Base-by-base conservation (phyloP, 1,140 invertebrate species). In the Gryon sp. region DNA sequence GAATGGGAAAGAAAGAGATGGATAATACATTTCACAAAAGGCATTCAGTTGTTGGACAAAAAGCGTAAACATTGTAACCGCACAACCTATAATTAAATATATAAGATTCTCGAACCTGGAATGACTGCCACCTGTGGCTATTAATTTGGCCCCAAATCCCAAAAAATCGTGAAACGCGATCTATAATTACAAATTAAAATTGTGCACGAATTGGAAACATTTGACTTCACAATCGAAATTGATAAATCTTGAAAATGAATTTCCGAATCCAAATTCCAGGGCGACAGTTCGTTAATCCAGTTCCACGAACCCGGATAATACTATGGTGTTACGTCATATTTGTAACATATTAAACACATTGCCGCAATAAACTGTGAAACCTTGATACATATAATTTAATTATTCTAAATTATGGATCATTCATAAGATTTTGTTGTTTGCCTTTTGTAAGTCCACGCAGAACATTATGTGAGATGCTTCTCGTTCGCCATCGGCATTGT, bases 401-500 rank as follows among this genome's bases (percentile, higher is more conserved):
- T 79, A 75, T 75, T 72, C 66, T 26, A 79, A 79, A 79, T 79
- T 79, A 79, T 79, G 75, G 76, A 55, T 52, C 46, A 60, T 63
- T 78, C 57, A 28, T 45, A 26, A n/a, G n/a, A 41, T 50, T 72
- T 50, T 15, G 66, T 66, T 65, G 68, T 78, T 76, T 73, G 68
- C 55, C 65, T 60, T 59, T 73, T 74, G 28, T 48, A 55, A 45
- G 45, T 28, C 57, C 20, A 50, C 22, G 26, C 34, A 18, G 63
- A 43, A 70, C 59, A 69, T 73, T 69, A 69, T 59, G 52, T 41
- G 63, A 48, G 59, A 46, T 53, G 28, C n/a, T 24, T 18, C 43
- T 30, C n/a, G n/a, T n/a, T n/a, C n/a, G 30, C 46, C 55, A 50
- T 41, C 62, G 76, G 69, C 52, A 76, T 82, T 85, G 86, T 87